These are phyloP conservation scores for Calephelis perditalis DNA, from an alignment of 2,888 invertebrate species.

Conservation along the genomic window DNA sequence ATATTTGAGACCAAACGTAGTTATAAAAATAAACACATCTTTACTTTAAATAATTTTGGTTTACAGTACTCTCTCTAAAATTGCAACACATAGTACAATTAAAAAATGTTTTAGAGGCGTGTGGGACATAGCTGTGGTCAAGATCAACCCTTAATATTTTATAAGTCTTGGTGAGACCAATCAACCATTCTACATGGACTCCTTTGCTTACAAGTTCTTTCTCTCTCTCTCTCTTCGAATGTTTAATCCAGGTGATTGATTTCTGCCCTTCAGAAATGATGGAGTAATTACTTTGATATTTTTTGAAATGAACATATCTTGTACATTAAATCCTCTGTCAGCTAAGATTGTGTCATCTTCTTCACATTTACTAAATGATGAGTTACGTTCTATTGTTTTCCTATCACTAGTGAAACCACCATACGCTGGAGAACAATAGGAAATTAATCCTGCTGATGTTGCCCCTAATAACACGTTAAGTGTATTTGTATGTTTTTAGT, in stretches of 20 bases:
- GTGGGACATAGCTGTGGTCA: too few species aligned
- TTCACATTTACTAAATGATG: conserved; percentile 24
- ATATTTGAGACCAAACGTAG: too few species aligned
- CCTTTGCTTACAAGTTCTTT: background rate
- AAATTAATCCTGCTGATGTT: conserved; percentile 26
- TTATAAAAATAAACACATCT: too few species aligned
- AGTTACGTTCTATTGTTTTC: conserved; percentile 24
- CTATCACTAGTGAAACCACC: conserved; percentile 27
- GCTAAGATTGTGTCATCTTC: conserved; percentile 28
- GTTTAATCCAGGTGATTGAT: background rate
- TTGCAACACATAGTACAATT: too few species aligned
- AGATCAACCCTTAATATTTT: background rate
- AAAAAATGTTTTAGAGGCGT: too few species aligned
- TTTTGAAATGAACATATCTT: background rate
- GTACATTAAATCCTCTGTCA: conserved; percentile 28
- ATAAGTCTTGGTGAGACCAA: conserved; percentile 1
- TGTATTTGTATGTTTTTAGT: conserved; percentile 19
- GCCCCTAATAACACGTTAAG: conserved; percentile 26
- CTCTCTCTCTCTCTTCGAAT: background rate
- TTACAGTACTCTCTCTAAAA: too few species aligned
- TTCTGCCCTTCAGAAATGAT: background rate
- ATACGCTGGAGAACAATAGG: conserved; percentile 25
- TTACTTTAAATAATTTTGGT: too few species aligned
- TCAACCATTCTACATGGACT: background rate
- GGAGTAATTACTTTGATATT: background rate